Conservation (phyloP, 2,888 invertebrate species). For the Globia sparganii region DNA sequence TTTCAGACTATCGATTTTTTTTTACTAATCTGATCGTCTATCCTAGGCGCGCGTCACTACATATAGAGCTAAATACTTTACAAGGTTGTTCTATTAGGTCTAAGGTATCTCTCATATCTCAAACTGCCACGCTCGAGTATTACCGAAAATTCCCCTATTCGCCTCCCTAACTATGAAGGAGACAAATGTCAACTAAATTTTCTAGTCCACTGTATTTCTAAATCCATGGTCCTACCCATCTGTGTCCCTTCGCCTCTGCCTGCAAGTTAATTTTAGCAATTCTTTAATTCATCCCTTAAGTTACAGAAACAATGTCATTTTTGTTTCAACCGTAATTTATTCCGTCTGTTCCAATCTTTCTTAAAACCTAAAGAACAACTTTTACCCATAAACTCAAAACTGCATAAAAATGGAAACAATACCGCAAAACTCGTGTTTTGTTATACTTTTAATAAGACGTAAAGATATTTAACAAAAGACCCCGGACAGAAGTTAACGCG, state of each 20-base stretch:
- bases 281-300: background rate
- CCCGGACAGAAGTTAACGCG: conserved; percentile 61
- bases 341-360: background rate
- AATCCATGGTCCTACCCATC: no score
- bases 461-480: conserved; percentile 61
- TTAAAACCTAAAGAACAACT: background rate
- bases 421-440: conserved; percentile 37
- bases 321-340: background rate
- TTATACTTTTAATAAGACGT: conserved; percentile 56
- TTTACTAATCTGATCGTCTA: no score
- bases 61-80: no score
- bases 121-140: no score
- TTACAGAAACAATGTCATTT: background rate
- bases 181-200: no score
- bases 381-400: conserved; percentile 18
- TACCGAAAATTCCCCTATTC: no score
- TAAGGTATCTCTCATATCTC: no score
- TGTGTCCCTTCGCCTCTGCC: background rate
- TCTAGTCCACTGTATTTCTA: no score
- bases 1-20: no score
- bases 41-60: no score
- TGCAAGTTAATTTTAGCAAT: background rate
- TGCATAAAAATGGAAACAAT: conserved; percentile 47
- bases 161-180: no score
- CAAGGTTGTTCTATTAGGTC: no score